A percentile compares a stretch with the other conserved stretches of the same genome.
Conservation (phyloP, 2,113 vertebrate species). For the Picathartes gymnocephalus region DNA sequence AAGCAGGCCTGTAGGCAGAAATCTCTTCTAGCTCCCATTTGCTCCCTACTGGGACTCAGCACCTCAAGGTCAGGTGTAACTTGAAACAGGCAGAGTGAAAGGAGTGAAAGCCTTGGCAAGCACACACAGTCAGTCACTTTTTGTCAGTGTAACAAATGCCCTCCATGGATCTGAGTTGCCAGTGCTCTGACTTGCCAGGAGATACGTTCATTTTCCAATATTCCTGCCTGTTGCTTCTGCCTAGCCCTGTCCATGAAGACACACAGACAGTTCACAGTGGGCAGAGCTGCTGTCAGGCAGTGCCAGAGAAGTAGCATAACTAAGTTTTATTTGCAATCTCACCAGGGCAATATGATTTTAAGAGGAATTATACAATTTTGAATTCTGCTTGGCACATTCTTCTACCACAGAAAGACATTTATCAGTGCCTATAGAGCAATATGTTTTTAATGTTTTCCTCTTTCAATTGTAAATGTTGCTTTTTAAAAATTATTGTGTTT, state of each 20-base stretch:
- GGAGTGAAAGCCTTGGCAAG: background rate
- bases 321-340: background rate
- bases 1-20: background rate
- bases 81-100: background rate
- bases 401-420: background rate
- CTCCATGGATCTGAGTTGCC: background rate
- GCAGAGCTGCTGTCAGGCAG: background rate
- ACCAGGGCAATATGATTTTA: background rate
- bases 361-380: background rate
- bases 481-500: slow-evolving; percentile 27
- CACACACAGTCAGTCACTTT: background rate
- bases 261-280: background rate
- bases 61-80: background rate
- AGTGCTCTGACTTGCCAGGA: background rate
- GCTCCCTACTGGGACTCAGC: background rate
- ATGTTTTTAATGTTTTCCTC: slow-evolving; percentile 42
- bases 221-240: background rate
- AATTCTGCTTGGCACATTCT: slow-evolving; percentile 25
- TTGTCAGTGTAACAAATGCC: background rate
- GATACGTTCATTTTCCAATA: background rate
- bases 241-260: background rate
- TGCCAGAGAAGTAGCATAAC: background rate
- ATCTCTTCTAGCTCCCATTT: rapidly evolving
- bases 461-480: background rate
- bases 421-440: slow-evolving; percentile 40